Conservation (phyloP, 2,888 invertebrate genomes). For the Rhogogaster chlorosoma region DNA sequence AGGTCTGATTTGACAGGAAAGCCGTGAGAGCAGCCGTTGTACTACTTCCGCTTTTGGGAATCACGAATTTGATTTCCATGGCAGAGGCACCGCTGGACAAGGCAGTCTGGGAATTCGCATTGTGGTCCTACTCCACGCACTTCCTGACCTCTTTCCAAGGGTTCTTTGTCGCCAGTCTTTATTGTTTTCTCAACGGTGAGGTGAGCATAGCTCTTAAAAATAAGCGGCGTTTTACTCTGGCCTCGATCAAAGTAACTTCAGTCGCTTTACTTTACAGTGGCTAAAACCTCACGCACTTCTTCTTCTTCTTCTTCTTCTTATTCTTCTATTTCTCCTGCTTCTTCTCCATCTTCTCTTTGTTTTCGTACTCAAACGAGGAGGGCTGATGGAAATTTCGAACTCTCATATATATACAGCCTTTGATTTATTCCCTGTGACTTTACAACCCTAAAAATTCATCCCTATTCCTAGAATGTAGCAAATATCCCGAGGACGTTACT, state of each 20-base stretch:
- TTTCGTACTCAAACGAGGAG: neutral
- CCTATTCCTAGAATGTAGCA: neutral
- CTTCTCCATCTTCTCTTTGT: neutral
- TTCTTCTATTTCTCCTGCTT: neutral
- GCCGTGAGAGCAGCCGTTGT: conserved; percentile 90
- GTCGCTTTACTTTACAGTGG: neutral
- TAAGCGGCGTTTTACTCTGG: neutral
- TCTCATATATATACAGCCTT: neutral
- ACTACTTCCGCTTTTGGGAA: conserved; percentile 89
- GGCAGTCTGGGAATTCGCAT: conserved; percentile 85
- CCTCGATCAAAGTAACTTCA: neutral
- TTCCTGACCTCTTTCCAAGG: conserved; percentile 93
- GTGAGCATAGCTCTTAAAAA: conserved; percentile 77
- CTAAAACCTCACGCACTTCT: neutral
- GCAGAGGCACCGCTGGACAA: conserved; percentile 84
- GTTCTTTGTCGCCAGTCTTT: conserved; percentile 88
- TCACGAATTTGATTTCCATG: conserved; percentile 88
- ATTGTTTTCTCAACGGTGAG: conserved; percentile 92
- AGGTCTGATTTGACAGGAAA: conserved; percentile 81
- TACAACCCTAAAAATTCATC: neutral
- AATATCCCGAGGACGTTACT: too few species aligned
- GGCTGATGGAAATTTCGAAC: neutral
- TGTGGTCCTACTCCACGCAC: conserved; percentile 90
- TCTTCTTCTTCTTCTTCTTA: neutral
- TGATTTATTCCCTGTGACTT: neutral